Base-by-base conservation (phyloP, 2,797 vertebrate species). In the Staurois parvus region DNA sequence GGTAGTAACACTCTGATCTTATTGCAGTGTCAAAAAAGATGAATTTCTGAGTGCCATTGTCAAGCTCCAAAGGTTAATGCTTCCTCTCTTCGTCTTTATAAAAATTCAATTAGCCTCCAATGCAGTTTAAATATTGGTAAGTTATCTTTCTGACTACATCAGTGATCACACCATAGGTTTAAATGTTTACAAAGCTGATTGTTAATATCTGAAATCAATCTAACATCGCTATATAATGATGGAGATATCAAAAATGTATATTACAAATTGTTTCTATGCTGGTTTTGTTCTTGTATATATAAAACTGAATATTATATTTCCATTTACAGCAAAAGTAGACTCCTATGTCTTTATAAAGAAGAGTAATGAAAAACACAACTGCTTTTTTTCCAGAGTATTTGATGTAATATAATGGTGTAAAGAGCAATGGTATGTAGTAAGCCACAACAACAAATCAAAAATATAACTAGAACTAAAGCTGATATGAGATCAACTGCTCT, bases 1-100 rank as follows among this genome's bases (percentile, higher is more conserved):
- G 85, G 85, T 83, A 83, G 67, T 83, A 83, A 79, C 76, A 77
- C 85, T 86, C 79, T 86, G 80, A 86, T 86, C 80, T 86, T 86
- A 73, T 72, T 83, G 80, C 80, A 79, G 56, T 86, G 85, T 83
- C 85, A 86, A 79, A 79, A 86, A 86, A 86, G 67, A 86, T 86
- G 80, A 86, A 86, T 83, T 78, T 86, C 80, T 79, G 68, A 78
- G 75, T 86, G 74, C 67, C 68, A 78, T 66, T 86, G 79, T 86
- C 85, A 79, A 81, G 75, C 74, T 83, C 80, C 85, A 86, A 86
- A 86, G 85, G 80, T 86, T 86, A 83, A 86, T 83, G 80, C 40
- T 83, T 72, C 67, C 59, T 64, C 56, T 73, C 32, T 78, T 64
- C 79, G 76, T 37, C 84, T 86, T 82, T 83, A 83, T 83, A 78